These are phyloP conservation scores for Dexiosoma caninum DNA, from an alignment of 2,888 invertebrate genomes.

Conservation along the genomic window DNA sequence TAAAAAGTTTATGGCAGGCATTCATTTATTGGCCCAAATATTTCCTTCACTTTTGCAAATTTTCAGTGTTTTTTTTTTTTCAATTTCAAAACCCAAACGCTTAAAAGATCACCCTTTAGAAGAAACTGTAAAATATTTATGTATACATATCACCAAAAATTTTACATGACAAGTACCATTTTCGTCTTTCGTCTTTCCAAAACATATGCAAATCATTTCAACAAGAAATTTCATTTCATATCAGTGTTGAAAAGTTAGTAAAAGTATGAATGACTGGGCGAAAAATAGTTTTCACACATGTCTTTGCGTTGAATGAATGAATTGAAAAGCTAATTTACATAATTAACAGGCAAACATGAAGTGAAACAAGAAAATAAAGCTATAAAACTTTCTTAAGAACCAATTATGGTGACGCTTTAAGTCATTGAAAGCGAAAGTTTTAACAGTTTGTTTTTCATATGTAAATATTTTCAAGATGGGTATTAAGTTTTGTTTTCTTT, in stretches of 20 bases:
- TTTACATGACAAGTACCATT: no score
- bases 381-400: constrained; percentile 45
- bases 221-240: neutral
- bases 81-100: no score
- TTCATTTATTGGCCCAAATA: no score
- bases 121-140: no score
- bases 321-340: constrained; percentile 41
- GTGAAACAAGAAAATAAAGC: neutral
- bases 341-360: constrained; percentile 14
- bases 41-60: no score
- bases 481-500: no score
- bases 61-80: no score
- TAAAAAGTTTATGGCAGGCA: no score
- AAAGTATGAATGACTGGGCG: constrained; percentile 13
- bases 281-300: constrained; percentile 19
- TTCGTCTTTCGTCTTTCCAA: neutral
- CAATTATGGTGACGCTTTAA: neutral
- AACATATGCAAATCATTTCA: neutral
- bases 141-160: no score
- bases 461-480: no score
- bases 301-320: no score
- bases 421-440: constrained; percentile 54
- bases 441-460: neutral
- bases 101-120: no score
- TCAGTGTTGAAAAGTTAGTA: constrained; percentile 16